phyloP scores from a whole-genome alignment of 92 coral and sea anemone species.

The Actinostola sp. region DNA sequence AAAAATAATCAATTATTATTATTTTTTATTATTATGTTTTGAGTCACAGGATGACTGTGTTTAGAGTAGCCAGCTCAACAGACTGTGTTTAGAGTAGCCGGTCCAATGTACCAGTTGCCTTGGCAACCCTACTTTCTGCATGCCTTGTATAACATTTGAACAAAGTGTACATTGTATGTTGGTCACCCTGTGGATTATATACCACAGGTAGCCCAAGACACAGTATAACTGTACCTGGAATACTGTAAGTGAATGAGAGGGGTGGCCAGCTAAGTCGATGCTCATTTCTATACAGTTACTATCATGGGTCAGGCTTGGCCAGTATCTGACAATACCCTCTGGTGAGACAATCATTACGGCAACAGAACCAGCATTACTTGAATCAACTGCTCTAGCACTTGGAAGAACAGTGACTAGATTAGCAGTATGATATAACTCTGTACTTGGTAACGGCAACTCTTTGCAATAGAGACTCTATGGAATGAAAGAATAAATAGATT shows the following conservation, averaged over 20 bases:
- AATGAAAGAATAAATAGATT: background rate
- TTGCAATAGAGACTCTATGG: slow-evolving; percentile 82
- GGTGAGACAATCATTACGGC: slow-evolving; percentile 89
- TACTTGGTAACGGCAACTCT: slow-evolving; percentile 84
- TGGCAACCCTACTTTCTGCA: too few species aligned
- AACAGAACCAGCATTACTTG: slow-evolving; percentile 63
- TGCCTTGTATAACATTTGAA: too few species aligned
- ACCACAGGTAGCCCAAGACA: slow-evolving; percentile 8
- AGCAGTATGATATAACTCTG: slow-evolving; percentile 86
- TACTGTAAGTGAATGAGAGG: slow-evolving; percentile 83
- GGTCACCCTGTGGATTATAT: too few species aligned
- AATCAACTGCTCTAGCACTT: slow-evolving; percentile 54
- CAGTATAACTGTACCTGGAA: slow-evolving; percentile 67
- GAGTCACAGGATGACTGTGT: too few species aligned
- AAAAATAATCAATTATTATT: too few species aligned
- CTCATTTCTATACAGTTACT: slow-evolving; percentile 73
- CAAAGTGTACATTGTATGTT: too few species aligned
- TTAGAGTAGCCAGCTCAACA: too few species aligned
- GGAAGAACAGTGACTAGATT: slow-evolving; percentile 79
- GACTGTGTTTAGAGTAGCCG: too few species aligned
- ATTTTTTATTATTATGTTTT: too few species aligned
- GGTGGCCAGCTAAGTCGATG: slow-evolving; percentile 87
- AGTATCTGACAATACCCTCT: slow-evolving; percentile 91
- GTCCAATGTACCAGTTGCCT: too few species aligned
- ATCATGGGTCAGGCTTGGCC: slow-evolving; percentile 94